Conservation (phyloP, 2,113 vertebrate genomes). For the Elanoides forficatus region DNA sequence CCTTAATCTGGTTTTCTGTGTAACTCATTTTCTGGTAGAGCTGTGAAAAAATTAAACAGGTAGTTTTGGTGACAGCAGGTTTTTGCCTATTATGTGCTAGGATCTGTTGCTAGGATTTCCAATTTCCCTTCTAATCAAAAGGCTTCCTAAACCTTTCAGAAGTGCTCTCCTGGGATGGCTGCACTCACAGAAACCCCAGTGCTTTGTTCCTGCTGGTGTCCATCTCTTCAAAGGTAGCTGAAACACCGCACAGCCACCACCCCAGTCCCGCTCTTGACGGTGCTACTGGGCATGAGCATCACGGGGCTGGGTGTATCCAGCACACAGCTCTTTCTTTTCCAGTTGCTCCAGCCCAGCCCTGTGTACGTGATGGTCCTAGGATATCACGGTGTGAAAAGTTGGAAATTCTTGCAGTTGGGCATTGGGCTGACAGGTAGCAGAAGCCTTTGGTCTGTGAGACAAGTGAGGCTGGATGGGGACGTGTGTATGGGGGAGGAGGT, state of each 20-base stretch:
- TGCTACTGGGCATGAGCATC: neutral
- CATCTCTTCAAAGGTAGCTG: neutral
- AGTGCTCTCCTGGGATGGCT: constrained; percentile 18
- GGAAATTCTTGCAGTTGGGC: neutral
- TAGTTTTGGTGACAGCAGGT: constrained; percentile 2
- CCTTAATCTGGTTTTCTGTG: neutral
- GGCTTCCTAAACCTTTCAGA: constrained; percentile 27
- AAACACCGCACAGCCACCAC: neutral
- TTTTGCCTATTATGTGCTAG: neutral
- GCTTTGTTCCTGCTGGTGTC: constrained; percentile 18
- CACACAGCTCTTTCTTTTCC: neutral
- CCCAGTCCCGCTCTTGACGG: neutral
- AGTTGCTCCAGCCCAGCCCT: neutral
- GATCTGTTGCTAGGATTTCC: constrained; percentile 29
- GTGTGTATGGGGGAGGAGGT: neutral
- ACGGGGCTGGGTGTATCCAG: neutral
- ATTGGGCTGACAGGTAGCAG: neutral
- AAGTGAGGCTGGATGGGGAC: neutral
- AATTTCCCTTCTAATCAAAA: constrained; percentile 30
- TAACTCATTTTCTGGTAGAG: neutral
- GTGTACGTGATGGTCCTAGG: fast-evolving
- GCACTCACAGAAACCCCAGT: neutral
- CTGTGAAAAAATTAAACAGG: neutral
- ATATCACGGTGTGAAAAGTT: fast-evolving
- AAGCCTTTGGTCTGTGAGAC: neutral